Percentiles rank a stretch among this genome's conserved stretches.
Conservation (phyloP, 1,140 invertebrate genomes). For the Cydia pomonella region DNA sequence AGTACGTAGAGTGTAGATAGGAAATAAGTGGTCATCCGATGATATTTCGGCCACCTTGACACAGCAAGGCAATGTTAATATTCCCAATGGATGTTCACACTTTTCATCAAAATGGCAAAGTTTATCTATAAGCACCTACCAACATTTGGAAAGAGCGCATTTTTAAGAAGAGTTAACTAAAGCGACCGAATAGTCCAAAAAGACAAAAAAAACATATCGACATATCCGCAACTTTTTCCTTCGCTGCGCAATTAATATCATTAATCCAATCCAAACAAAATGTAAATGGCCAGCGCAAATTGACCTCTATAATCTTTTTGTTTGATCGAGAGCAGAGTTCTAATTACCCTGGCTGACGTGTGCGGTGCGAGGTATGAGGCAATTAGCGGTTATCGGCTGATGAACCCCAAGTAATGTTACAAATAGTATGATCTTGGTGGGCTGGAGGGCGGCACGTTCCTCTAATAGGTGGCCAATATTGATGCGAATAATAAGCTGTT, state of each 20-base stretch:
- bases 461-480: not conserved
- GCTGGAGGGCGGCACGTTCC: conserved; percentile 3
- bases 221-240: conserved; percentile 7
- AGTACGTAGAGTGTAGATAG: too few relatives aligned
- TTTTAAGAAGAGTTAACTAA: too few relatives aligned
- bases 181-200: too few relatives aligned
- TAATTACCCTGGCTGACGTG: not conserved
- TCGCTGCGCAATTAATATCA: conserved; percentile 27
- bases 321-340: not conserved
- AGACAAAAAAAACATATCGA: not conserved
- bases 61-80: too few relatives aligned
- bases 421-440: conserved; percentile 9
- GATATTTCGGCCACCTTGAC: too few relatives aligned
- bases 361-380: conserved; percentile 11
- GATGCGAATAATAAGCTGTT: not conserved
- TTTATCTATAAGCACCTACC: too few relatives aligned
- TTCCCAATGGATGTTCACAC: too few relatives aligned
- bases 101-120: too few relatives aligned
- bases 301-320: not conserved
- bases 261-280: conserved; percentile 25
- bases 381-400: conserved; percentile 31
- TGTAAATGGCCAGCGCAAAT: not conserved
- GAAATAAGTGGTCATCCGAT: too few relatives aligned
- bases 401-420: conserved; percentile 5
- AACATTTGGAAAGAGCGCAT: too few relatives aligned